Conservation (phyloP, 1,140 invertebrate genomes). For the Cyphomyrmex costatus region DNA sequence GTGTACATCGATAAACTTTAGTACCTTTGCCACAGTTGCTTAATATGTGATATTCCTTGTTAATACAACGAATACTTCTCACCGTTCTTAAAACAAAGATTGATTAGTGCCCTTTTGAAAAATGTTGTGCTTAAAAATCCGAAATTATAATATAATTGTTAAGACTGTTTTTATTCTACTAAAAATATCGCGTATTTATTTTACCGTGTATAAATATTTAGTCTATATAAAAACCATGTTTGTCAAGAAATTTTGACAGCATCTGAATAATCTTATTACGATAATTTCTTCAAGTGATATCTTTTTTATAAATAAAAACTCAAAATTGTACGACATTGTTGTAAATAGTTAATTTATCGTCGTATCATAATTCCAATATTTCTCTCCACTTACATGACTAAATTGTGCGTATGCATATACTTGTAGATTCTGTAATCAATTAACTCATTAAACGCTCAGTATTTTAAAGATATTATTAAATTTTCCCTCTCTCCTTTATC, state of each 20-base stretch:
- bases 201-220: slow-evolving; percentile 27
- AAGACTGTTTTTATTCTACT: slow-evolving; percentile 41
- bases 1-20: slow-evolving; percentile 43
- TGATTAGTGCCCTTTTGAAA: slow-evolving; percentile 38
- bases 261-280: slow-evolving; percentile 9
- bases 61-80: slow-evolving; percentile 42
- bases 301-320: slow-evolving; percentile 29
- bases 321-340: slow-evolving; percentile 13
- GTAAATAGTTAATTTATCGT: slow-evolving; percentile 38
- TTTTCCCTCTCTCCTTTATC: background rate
- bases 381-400: slow-evolving; percentile 25
- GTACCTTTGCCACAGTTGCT: slow-evolving; percentile 28
- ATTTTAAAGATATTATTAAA: slow-evolving; percentile 23
- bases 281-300: slow-evolving; percentile 15
- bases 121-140: slow-evolving; percentile 38
- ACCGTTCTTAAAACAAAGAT: slow-evolving; percentile 22
- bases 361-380: slow-evolving; percentile 20
- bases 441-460: background rate
- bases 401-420: slow-evolving; percentile 49
- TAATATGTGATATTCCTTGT: slow-evolving; percentile 17
- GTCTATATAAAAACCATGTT: slow-evolving; percentile 5
- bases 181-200: slow-evolving; percentile 59
- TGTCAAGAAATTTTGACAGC: slow-evolving; percentile 2
- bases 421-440: slow-evolving; percentile 12
- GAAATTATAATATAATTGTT: slow-evolving; percentile 27